phyloP scores from a whole-genome alignment of 2,797 vertebrate species.

The Danio kyathit region DNA sequence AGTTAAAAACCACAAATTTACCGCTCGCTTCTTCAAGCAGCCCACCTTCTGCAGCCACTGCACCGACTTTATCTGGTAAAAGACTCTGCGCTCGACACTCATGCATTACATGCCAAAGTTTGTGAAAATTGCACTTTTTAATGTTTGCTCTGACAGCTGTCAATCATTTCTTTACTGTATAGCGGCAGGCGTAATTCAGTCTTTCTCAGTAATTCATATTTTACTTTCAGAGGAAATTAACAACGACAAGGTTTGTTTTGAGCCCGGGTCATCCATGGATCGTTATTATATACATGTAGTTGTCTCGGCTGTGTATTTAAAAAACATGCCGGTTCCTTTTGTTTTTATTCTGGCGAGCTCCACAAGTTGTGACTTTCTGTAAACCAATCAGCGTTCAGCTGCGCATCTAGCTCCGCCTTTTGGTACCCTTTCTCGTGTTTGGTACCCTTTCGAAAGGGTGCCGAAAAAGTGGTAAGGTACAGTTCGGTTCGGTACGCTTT shows the following conservation, averaged over 20 bases:
- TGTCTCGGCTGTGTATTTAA: too few relatives aligned
- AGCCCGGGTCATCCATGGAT: not conserved
- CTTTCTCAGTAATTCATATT: not conserved
- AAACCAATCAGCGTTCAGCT: too few relatives aligned
- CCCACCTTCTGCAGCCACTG: slow-evolving; percentile 95
- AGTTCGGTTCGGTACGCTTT: too few relatives aligned
- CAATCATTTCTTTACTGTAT: not conserved
- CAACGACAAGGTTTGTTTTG: not conserved
- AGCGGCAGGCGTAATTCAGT: not conserved
- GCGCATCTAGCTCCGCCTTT: too few relatives aligned
- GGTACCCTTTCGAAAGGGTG: too few relatives aligned
- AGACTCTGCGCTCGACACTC: not conserved
- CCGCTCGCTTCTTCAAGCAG: slow-evolving; percentile 92
- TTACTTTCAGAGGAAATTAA: not conserved
- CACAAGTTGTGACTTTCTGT: too few relatives aligned
- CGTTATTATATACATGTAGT: too few relatives aligned
- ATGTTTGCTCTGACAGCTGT: not conserved
- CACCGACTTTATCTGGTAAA: slow-evolving; percentile 95
- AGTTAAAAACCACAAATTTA: slow-evolving; percentile 94
- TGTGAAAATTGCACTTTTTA: not conserved
- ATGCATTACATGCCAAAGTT: not conserved
- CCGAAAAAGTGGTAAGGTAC: too few relatives aligned
- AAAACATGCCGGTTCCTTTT: too few relatives aligned
- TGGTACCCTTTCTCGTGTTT: too few relatives aligned
- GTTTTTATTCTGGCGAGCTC: too few relatives aligned